Evolutionary conservation across 2,888 invertebrate genomes (phyloP).

Genomic region (Leucoptera coffeella): DNA sequence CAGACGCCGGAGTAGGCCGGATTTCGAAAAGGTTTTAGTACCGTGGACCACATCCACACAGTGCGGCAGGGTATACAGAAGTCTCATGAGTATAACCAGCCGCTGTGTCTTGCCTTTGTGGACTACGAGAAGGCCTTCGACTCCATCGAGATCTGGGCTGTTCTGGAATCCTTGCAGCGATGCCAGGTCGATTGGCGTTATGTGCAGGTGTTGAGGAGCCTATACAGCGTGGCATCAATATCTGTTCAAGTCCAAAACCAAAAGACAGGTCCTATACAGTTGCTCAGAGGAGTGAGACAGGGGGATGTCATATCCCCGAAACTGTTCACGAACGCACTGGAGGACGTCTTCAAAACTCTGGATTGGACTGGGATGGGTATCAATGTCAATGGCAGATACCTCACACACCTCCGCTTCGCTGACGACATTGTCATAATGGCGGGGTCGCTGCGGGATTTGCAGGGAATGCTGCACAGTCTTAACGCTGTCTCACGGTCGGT

Average conservation of each 20-base stretch:
- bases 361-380: not conserved
- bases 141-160: constrained; percentile 5
- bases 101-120: too few species aligned
- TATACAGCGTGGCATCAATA: not conserved
- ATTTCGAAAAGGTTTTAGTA: too few species aligned
- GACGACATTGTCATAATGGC: not conserved
- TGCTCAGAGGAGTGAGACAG: constrained; percentile 1
- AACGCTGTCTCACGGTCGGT: too few species aligned
- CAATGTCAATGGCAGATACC: constrained; percentile 2
- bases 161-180: constrained; percentile 5
- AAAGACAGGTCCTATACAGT: too few species aligned
- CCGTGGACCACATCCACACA: too few species aligned
- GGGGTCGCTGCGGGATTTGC: too few species aligned
- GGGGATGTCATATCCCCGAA: constrained; percentile 2
- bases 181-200: constrained; percentile 1
- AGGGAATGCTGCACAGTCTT: constrained; percentile 23
- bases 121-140: constrained; percentile 7
- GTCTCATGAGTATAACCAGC: too few species aligned
- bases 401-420: constrained; percentile 1
- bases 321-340: constrained; percentile 3
- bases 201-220: not conserved
- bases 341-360: not conserved
- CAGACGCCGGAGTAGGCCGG: too few species aligned
- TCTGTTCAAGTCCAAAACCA: not conserved
- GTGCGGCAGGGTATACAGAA: too few species aligned